Conservation (phyloP, 2,888 invertebrate genomes). For the Hesperia comma region DNA sequence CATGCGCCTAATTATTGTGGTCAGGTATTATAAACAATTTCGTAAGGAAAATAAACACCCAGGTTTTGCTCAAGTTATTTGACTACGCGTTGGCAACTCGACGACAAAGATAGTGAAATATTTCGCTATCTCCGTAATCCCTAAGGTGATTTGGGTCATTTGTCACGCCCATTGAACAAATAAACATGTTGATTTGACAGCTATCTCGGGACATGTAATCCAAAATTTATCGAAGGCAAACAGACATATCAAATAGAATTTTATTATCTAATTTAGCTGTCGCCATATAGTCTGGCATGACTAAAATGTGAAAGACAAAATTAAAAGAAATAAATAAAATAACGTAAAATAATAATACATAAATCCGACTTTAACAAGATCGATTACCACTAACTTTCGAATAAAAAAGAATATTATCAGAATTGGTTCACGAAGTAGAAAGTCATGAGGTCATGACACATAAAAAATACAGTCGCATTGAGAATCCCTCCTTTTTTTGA, state of each 20-base stretch:
- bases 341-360: too few relatives aligned
- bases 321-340: too few relatives aligned
- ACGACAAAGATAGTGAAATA: constrained; percentile 10
- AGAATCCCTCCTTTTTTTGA: too few relatives aligned
- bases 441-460: too few relatives aligned
- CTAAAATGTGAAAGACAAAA: neutral
- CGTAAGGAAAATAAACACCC: neutral
- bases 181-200: constrained; percentile 12
- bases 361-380: too few relatives aligned
- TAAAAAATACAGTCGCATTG: too few relatives aligned
- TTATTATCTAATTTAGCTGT: constrained; percentile 4
- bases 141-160: constrained; percentile 32
- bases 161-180: constrained; percentile 26
- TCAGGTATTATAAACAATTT: too few relatives aligned
- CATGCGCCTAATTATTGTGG: too few relatives aligned
- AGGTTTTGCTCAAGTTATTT: neutral
- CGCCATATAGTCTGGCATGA: constrained; percentile 16
- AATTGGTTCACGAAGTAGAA: too few relatives aligned
- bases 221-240: constrained; percentile 17
- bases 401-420: too few relatives aligned
- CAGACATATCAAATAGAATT: constrained; percentile 11
- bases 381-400: too few relatives aligned
- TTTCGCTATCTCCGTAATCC: constrained; percentile 24
- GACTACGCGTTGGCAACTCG: neutral
- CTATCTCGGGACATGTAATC: constrained; percentile 26